phyloP scores from a whole-genome alignment of 2,888 invertebrate genomes.

The Lasioglossum morio region DNA sequence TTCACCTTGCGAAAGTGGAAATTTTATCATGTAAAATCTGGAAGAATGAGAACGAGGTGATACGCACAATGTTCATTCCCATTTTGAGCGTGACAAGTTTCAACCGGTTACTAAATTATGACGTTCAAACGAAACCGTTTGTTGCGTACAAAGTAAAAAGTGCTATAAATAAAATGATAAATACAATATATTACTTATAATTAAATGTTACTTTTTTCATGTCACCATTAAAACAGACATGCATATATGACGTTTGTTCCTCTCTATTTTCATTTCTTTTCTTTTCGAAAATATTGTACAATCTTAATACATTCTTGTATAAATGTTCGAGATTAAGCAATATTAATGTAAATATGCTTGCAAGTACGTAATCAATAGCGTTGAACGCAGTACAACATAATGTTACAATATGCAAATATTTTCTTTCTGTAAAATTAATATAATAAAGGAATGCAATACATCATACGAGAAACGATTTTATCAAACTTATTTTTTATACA shows the following conservation, averaged over 20 bases:
- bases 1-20: slow-evolving; percentile 37
- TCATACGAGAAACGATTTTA: slow-evolving; percentile 9
- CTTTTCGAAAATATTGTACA: neutral
- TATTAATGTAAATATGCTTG: neutral
- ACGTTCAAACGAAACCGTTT: neutral
- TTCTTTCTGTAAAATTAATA: slow-evolving; percentile 3
- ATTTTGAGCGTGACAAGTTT: slow-evolving; percentile 61
- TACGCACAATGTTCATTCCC: slow-evolving; percentile 3
- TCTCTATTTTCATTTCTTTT: neutral
- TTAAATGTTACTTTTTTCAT: neutral
- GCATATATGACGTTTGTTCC: neutral
- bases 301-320: neutral
- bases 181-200: neutral
- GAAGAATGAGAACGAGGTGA: slow-evolving; percentile 67
- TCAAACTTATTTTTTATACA: slow-evolving; percentile 1
- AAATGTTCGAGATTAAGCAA: neutral
- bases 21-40: slow-evolving; percentile 54
- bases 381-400: neutral
- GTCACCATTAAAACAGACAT: neutral
- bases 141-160: slow-evolving; percentile 12
- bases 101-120: neutral
- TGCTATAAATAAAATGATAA: slow-evolving; percentile 13
- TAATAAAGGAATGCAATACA: neutral
- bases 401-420: neutral
- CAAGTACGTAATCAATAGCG: neutral